phyloP scores from a whole-genome alignment of 1,140 invertebrate genomes.

The Marisa cornuarietis region DNA sequence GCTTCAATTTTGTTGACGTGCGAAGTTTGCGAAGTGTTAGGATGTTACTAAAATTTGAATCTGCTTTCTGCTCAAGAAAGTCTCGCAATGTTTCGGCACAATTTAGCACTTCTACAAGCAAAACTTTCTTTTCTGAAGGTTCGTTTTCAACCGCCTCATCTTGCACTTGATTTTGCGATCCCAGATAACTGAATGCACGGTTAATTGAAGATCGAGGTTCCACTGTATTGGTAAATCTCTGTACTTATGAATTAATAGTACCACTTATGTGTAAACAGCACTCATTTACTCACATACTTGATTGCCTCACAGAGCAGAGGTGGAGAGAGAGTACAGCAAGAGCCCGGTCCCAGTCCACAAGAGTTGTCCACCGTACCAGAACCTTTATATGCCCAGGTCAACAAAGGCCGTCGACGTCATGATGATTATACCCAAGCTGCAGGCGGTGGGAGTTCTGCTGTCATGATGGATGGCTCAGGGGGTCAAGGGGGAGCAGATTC shows the following conservation, averaged over 20 bases:
- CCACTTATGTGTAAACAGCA: no score
- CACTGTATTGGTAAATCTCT: not conserved
- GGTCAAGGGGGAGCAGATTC: constrained; percentile 52
- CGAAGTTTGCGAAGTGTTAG: no score
- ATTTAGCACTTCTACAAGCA: no score
- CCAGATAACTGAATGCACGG: no score
- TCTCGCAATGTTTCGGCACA: no score
- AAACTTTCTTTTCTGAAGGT: no score
- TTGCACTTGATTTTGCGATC: no score
- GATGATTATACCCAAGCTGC: constrained; percentile 30
- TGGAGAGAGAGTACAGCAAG: not conserved
- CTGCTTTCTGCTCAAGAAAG: no score
- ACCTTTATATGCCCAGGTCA: constrained; percentile 57
- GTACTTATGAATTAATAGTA: not conserved
- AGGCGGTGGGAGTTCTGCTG: constrained; percentile 15
- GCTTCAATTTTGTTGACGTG: no score
- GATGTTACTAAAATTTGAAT: no score
- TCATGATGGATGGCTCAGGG: constrained; percentile 37
- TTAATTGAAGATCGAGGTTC: not conserved
- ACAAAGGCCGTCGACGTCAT: constrained; percentile 47
- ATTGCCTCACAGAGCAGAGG: constrained; percentile 14
- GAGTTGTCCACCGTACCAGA: constrained; percentile 29
- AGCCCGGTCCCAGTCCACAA: constrained; percentile 14
- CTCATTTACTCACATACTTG: not conserved
- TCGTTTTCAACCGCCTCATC: no score